A percentile compares a stretch with the other conserved stretches of the same genome.
Evolutionary conservation across 1,140 invertebrate genomes (phyloP).

Genomic region (Panulirus ornatus): DNA sequence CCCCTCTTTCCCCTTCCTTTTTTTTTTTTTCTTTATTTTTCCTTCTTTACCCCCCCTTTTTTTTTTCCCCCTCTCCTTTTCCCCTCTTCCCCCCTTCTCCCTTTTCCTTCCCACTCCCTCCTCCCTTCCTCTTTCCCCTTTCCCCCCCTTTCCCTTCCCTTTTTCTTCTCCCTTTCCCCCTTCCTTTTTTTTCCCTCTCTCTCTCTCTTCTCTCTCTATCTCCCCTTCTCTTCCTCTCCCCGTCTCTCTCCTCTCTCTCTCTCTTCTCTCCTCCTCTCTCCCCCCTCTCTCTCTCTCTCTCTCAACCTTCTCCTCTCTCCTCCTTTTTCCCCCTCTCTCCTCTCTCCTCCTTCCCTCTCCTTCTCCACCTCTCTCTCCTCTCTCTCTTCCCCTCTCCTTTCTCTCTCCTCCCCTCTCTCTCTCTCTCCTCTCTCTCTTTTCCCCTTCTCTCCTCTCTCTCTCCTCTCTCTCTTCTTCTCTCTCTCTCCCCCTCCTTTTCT

Average conservation of each 20-base stretch:
- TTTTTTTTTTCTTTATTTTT: background rate
- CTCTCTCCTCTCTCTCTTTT: background rate
- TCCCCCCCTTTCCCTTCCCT: too few relatives aligned
- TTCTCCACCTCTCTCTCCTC: too few relatives aligned
- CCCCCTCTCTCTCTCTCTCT: too few relatives aligned
- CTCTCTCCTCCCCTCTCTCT: background rate
- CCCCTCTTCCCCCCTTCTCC: too few relatives aligned
- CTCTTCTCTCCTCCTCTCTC: background rate
- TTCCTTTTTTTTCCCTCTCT: background rate
- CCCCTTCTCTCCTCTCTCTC: background rate
- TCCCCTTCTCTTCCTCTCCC: background rate
- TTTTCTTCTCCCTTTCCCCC: background rate
- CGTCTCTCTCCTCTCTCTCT: background rate
- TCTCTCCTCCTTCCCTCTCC: background rate
- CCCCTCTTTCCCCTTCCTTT: background rate
- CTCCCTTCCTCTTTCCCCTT: too few relatives aligned
- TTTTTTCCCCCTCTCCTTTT: too few relatives aligned
- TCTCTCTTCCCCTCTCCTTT: slow-evolving; percentile 5
- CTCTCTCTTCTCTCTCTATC: background rate
- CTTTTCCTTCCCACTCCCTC: too few relatives aligned
- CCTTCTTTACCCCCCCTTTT: too few relatives aligned
- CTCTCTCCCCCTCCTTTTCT: background rate
- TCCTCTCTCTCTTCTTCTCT: background rate
- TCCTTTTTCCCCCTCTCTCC: too few relatives aligned
- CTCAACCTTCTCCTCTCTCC: too few relatives aligned